phyloP scores from a whole-genome alignment of 2,797 vertebrate species.

The Decapterus maruadsi region DNA sequence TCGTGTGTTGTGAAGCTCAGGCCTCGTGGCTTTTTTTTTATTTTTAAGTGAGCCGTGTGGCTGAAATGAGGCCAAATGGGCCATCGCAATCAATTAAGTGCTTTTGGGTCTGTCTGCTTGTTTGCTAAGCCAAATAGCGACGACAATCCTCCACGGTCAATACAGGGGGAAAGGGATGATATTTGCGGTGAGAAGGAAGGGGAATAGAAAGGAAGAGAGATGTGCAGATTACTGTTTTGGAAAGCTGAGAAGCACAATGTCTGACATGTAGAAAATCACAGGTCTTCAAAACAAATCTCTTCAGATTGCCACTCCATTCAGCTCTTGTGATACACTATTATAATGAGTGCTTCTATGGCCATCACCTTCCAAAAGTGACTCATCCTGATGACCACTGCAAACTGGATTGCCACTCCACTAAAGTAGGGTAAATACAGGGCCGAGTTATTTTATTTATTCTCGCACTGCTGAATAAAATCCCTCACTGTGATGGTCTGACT shows the following conservation, averaged over 20 bases:
- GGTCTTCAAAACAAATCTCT: slow-evolving; percentile 63
- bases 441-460: slow-evolving; percentile 24
- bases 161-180: slow-evolving; percentile 25
- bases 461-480: slow-evolving; percentile 9
- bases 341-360: slow-evolving; percentile 51
- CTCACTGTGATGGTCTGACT: neutral
- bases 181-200: slow-evolving; percentile 20
- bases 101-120: slow-evolving; percentile 39
- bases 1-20: slow-evolving; percentile 10
- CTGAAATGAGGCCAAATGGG: slow-evolving; percentile 55
- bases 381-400: slow-evolving; percentile 66
- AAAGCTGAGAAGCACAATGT: slow-evolving; percentile 11
- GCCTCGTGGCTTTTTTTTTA: slow-evolving; percentile 21
- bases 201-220: slow-evolving; percentile 20
- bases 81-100: slow-evolving; percentile 72
- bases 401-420: slow-evolving; percentile 64
- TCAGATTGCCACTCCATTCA: slow-evolving; percentile 42
- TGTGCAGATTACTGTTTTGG: slow-evolving; percentile 25
- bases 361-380: slow-evolving; percentile 65
- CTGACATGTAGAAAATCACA: slow-evolving; percentile 31
- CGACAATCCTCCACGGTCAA: slow-evolving; percentile 40
- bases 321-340: slow-evolving; percentile 37
- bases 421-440: slow-evolving; percentile 45
- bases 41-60: slow-evolving; percentile 22
- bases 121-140: slow-evolving; percentile 35